phyloP scores from a whole-genome alignment of 2,888 invertebrate species.

The Oxytorus armatus region DNA sequence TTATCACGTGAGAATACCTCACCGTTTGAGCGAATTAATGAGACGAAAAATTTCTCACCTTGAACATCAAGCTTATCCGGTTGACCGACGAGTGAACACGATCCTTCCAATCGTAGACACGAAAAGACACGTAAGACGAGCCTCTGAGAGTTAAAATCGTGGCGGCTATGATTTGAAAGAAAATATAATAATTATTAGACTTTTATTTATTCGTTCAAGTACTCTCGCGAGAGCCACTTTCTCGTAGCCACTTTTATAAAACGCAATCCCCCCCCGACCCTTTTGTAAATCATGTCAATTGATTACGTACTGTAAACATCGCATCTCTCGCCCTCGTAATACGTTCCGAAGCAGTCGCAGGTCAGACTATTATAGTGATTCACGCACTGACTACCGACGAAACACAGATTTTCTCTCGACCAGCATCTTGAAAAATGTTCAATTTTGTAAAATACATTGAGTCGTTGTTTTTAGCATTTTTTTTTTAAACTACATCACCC shows the following conservation, averaged over 20 bases:
- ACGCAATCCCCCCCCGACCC: too few relatives aligned
- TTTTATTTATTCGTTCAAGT: too few relatives aligned
- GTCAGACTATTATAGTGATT: slow-evolving; percentile 95
- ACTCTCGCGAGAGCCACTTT: too few relatives aligned
- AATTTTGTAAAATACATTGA: background rate
- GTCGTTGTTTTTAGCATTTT: too few relatives aligned
- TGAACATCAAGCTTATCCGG: slow-evolving; percentile 94
- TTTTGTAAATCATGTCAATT: slow-evolving; percentile 50
- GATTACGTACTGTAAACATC: slow-evolving; percentile 93
- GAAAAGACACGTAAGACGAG: slow-evolving; percentile 96
- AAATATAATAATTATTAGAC: slow-evolving; percentile 6
- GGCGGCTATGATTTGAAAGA: slow-evolving; percentile 88
- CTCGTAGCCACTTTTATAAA: too few relatives aligned
- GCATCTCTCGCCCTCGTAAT: slow-evolving; percentile 96
- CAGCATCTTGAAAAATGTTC: slow-evolving; percentile 86
- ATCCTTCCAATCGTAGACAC: slow-evolving; percentile 97
- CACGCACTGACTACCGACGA: slow-evolving; percentile 94
- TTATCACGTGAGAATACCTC: slow-evolving; percentile 10
- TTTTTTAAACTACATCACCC: too few relatives aligned
- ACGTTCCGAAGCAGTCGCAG: slow-evolving; percentile 97
- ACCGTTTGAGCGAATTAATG: slow-evolving; percentile 20
- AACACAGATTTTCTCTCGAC: slow-evolving; percentile 93
- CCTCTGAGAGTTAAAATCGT: slow-evolving; percentile 94
- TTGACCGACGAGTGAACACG: slow-evolving; percentile 95
- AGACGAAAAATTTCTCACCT: slow-evolving; percentile 85